Evolutionary conservation across 2,888 invertebrate species (phyloP).

Genomic region (Cephus nigrinus): DNA sequence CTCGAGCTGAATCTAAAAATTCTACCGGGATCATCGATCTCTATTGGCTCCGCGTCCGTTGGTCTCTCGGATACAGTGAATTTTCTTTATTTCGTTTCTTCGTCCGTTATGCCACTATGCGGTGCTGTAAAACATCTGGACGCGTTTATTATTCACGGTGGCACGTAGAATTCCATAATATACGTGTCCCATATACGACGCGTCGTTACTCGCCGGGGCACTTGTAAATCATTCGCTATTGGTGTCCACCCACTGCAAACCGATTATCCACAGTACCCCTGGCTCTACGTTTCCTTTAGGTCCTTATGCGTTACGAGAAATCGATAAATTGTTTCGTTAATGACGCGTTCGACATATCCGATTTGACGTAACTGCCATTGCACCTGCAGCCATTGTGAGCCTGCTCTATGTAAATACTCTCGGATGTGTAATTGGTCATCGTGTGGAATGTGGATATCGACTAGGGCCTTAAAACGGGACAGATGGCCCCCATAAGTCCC

Average conservation of each 20-base stretch:
- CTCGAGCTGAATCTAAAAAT: not conserved
- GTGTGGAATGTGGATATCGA: not conserved
- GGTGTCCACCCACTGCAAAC: slow-evolving; percentile 24
- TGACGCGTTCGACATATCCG: slow-evolving; percentile 25
- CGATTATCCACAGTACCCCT: slow-evolving; percentile 3
- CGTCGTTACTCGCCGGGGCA: slow-evolving; percentile 29
- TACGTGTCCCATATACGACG: slow-evolving; percentile 26
- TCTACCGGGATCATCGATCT: not conserved
- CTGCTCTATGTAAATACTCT: slow-evolving; percentile 12
- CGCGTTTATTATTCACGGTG: slow-evolving; percentile 29
- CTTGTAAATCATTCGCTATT: slow-evolving; percentile 34
- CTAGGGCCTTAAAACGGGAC: not conserved
- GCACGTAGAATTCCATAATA: slow-evolving; percentile 17
- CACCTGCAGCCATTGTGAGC: slow-evolving; percentile 21
- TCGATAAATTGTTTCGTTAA: slow-evolving; percentile 32
- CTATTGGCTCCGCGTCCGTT: not conserved
- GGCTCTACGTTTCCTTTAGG: not conserved
- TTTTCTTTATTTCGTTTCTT: not conserved
- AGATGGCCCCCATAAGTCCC: not conserved
- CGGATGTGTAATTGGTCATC: slow-evolving; percentile 3
- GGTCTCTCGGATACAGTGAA: not conserved
- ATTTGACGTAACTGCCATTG: slow-evolving; percentile 23
- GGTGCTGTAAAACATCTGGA: slow-evolving; percentile 9
- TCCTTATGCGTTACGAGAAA: slow-evolving; percentile 8
- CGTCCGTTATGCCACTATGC: not conserved